phyloP scores from a whole-genome alignment of 2,113 vertebrate genomes.

The Heterocephalus glaber region DNA sequence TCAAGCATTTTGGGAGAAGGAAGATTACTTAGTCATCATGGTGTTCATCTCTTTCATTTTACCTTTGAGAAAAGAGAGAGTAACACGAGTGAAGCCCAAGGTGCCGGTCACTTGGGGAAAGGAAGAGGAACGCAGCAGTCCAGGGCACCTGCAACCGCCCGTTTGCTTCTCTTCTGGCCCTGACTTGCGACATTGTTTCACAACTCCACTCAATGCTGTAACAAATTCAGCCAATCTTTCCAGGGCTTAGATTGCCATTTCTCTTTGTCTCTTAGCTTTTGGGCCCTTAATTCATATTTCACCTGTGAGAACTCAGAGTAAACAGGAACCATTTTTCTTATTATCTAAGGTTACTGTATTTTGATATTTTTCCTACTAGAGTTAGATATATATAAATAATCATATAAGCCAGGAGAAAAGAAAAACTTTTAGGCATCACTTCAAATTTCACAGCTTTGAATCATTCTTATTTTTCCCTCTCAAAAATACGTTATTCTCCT shows the following conservation, averaged over 20 bases:
- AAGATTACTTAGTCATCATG: not conserved
- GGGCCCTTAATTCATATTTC: not conserved
- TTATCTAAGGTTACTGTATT: conserved; percentile 11
- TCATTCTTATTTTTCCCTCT: not conserved
- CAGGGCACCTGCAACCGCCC: fast-evolving
- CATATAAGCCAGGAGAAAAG: not conserved
- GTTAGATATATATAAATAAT: not conserved
- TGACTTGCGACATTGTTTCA: not conserved
- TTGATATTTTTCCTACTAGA: conserved; percentile 33
- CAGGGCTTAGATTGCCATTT: not conserved
- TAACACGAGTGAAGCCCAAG: fast-evolving
- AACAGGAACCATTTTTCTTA: conserved; percentile 49
- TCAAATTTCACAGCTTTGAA: conserved; percentile 40
- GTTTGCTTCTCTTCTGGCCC: not conserved
- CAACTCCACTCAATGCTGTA: not conserved
- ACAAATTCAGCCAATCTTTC: not conserved
- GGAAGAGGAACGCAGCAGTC: not conserved
- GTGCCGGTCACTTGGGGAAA: not conserved
- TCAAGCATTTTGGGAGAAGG: fast-evolving
- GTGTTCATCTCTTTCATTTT: not conserved
- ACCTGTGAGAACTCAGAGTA: not conserved
- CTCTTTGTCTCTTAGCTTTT: conserved; percentile 42
- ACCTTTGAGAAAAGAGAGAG: not conserved
- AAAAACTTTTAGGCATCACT: not conserved
- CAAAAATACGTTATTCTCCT: conserved; percentile 13